Base-by-base conservation (phyloP, 2,888 invertebrate genomes). In the Idaea dimidiata region DNA sequence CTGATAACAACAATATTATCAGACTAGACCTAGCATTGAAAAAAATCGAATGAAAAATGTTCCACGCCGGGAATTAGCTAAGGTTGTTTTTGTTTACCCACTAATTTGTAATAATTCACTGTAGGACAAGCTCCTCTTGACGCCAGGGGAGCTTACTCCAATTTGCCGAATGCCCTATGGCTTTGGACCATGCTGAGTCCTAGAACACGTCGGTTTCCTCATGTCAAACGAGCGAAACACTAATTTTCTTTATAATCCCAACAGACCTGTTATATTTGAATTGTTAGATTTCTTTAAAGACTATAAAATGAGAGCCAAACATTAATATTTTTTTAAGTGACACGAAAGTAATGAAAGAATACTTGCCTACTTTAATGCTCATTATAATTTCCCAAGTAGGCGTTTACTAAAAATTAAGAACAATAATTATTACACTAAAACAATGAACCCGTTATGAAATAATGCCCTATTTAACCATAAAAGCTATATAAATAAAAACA, bases 401-500 rank as follows among this genome's bases (percentile, higher is more conserved):
- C 43, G 43, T 43, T 43, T 33, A 24, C 24, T 24, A 3, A 24
- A 10, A 10, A 43, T 2, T 43, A 55, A 16, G 16, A 16, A 62
- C 64, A 6, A 74, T 75, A 71, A n/a, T n/a, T n/a, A n/a, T n/a
- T 76, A 78, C 82, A 84, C 80, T 83, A 82, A 84, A 86, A 86
- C 81, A 86, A 84, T 83, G 73, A 68, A 18, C 17, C 79, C 73
- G 79, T 79, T 77, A 87, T 87, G 86, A 4, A 86, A 88, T 88
- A 82, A 83, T 74, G 67, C 62, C 61, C 66, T 71, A 75, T 88
- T 90, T 88, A 90, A 81, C 8, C 10, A 43, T 43, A 43, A 43
- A 80, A 69, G 79, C 76, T 78, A 79, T 86, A 88, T 85, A 89
- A 86, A 89, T 86, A 85, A 84, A 85, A 83, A 89, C 90, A 90